A percentile compares a stretch with the other conserved stretches of the same genome.
phyloP scores from a whole-genome alignment of 2,113 vertebrate species.

The Arvicanthis niloticus region DNA sequence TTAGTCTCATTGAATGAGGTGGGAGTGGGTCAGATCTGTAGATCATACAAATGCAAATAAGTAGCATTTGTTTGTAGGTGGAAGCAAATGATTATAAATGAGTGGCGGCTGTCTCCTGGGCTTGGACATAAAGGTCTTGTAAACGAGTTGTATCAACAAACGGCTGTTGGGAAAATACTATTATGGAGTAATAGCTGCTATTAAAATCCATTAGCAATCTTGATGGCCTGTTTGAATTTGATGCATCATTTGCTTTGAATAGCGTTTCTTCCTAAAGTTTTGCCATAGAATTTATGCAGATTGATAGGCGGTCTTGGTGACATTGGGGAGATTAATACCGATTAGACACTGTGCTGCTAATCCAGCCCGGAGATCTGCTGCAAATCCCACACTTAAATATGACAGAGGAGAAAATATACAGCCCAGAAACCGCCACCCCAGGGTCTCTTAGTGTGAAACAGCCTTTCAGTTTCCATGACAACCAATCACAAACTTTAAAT shows the following conservation, averaged over 20 bases:
- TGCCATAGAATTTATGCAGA: conserved; percentile 85
- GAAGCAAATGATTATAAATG: conserved; percentile 90
- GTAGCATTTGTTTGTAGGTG: conserved; percentile 87
- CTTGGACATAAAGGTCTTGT: conserved; percentile 91
- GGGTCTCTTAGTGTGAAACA: background rate
- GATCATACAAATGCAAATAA: conserved; percentile 76
- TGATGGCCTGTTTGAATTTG: conserved; percentile 92
- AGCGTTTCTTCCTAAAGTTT: conserved; percentile 87
- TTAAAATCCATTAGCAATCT: conserved; percentile 93
- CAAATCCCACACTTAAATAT: conserved; percentile 62
- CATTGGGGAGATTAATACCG: conserved; percentile 83
- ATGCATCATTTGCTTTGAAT: conserved; percentile 92
- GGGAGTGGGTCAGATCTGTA: conserved; percentile 63
- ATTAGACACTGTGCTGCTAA: conserved; percentile 75
- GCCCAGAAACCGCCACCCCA: background rate
- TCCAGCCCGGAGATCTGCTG: conserved; percentile 70
- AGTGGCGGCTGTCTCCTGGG: conserved; percentile 88
- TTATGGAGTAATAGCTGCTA: conserved; percentile 91
- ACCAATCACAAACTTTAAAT: conserved; percentile 57
- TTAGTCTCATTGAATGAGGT: conserved; percentile 71
- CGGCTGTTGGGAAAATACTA: conserved; percentile 92
- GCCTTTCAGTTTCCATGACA: conserved; percentile 55
- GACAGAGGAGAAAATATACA: background rate
- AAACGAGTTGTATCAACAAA: conserved; percentile 92
- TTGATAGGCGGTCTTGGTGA: conserved; percentile 80